These are phyloP conservation scores for Lacerta viridis DNA, from an alignment of 2,797 vertebrate genomes.

Conservation along the genomic window DNA sequence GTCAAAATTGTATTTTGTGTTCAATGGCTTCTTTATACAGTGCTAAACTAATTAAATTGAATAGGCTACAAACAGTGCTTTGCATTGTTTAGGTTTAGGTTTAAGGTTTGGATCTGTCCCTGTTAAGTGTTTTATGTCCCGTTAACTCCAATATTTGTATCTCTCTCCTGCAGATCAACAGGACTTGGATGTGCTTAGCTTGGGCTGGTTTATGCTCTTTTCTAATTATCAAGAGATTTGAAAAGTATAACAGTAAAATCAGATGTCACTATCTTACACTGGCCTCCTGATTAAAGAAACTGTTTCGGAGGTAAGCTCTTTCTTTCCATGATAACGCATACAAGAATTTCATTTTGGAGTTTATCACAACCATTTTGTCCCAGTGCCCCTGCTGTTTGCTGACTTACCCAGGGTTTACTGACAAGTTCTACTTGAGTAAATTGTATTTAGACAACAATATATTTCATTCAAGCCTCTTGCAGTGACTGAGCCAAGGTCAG, in stretches of 20 bases:
- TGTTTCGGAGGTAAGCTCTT: neutral
- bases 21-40: neutral
- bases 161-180: neutral
- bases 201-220: conserved; percentile 1
- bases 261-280: neutral
- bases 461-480: conserved; percentile 94
- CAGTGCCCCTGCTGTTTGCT: conserved; percentile 81
- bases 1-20: conserved; percentile 58
- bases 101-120: too few relatives aligned
- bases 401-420: conserved; percentile 86
- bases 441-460: conserved; percentile 91
- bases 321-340: neutral
- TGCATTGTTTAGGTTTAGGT: neutral
- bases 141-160: neutral
- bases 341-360: conserved; percentile 66
- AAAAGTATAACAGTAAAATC: neutral
- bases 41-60: conserved; percentile 57
- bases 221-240: conserved; percentile 13
- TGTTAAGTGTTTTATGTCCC: neutral
- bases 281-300: conserved; percentile 36
- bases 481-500: conserved; percentile 95
- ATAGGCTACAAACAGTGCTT: neutral
- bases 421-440: conserved; percentile 93
- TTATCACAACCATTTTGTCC: conserved; percentile 69
- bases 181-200: neutral